These are phyloP conservation scores for Channallabes apus DNA, from an alignment of 2,797 vertebrate genomes.

Conservation along the genomic window DNA sequence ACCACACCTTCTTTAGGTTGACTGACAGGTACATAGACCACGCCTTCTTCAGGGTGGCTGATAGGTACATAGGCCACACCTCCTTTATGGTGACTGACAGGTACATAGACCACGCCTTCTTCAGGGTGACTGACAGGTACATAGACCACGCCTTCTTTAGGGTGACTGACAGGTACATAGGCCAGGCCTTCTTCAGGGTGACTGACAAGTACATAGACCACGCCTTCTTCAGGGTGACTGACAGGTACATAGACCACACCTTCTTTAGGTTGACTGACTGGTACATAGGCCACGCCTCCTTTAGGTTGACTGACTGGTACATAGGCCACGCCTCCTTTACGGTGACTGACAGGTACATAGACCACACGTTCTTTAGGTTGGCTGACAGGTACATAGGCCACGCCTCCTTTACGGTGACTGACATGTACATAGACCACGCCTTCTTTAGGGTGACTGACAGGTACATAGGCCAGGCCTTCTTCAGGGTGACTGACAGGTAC, in stretches of 20 bases:
- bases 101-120: not conserved
- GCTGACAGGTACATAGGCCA: not conserved
- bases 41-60: not conserved
- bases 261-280: not conserved
- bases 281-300: not conserved
- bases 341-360: not conserved
- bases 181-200: not conserved
- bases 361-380: not conserved
- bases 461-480: not conserved
- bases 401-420: not conserved
- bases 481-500: not conserved
- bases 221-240: not conserved
- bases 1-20: not conserved
- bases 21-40: not conserved
- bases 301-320: not conserved
- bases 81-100: too few species aligned
- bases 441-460: not conserved
- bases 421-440: not conserved
- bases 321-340: not conserved
- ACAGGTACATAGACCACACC: not conserved
- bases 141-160: not conserved
- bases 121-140: not conserved
- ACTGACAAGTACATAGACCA: not conserved
- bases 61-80: too few species aligned
- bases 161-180: not conserved